Evolutionary conservation across 2,113 vertebrate species (phyloP).

Genomic region (Corynorhinus townsendii): DNA sequence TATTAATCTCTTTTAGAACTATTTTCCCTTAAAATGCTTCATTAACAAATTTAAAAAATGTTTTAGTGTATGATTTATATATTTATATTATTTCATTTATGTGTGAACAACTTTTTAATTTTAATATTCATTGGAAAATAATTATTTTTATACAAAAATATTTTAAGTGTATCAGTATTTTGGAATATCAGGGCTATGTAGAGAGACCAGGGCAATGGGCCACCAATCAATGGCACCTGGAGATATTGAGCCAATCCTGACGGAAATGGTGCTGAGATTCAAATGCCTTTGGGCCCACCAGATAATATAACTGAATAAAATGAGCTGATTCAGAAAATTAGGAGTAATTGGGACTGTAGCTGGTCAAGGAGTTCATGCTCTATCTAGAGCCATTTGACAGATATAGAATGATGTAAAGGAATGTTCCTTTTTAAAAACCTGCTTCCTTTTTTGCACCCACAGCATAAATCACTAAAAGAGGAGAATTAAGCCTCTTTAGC

Average conservation of each 20-base stretch:
- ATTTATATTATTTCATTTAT: neutral
- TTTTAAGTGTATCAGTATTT: neutral
- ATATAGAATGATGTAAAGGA: neutral
- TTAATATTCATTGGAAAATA: neutral
- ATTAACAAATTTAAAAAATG: neutral
- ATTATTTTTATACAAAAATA: neutral
- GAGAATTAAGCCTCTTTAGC: neutral
- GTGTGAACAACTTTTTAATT: neutral
- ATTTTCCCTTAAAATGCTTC: neutral
- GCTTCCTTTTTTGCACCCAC: neutral
- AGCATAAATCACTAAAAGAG: neutral
- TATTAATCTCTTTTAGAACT: neutral
- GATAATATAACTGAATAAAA: neutral
- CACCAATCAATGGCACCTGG: neutral
- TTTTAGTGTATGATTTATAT: neutral
- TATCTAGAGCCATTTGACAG: neutral
- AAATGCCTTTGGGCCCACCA: neutral
- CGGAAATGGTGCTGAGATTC: neutral
- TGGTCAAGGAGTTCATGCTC: neutral
- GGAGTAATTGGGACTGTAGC: no score
- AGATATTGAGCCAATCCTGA: neutral
- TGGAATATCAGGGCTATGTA: rapidly evolving
- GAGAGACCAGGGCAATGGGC: rapidly evolving
- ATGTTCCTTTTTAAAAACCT: neutral
- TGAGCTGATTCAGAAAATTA: neutral